Percentiles rank a stretch among this genome's conserved stretches.
Evolutionary conservation across 2,888 invertebrate species (phyloP).

Genomic region (Steinernema scapterisci): DNA sequence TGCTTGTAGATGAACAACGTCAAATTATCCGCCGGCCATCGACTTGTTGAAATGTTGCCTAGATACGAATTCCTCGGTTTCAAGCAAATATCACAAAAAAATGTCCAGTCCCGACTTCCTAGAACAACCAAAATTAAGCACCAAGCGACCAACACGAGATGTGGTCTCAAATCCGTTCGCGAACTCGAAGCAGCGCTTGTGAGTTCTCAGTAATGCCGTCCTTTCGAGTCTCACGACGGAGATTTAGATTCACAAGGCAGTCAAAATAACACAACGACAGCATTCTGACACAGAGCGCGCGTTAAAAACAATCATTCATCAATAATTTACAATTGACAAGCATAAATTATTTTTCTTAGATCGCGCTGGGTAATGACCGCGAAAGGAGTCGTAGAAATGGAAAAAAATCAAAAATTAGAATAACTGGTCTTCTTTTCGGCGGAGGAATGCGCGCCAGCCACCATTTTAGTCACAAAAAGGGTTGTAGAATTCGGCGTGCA

Average conservation of each 20-base stretch:
- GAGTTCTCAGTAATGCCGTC: too few relatives aligned
- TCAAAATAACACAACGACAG: neutral
- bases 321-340: constrained; percentile 7
- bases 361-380: neutral
- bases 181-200: too few relatives aligned
- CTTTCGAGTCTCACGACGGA: too few relatives aligned
- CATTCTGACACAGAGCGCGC: neutral
- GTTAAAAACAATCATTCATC: constrained; percentile 23
- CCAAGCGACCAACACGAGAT: too few relatives aligned
- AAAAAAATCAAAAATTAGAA: neutral
- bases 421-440: too few relatives aligned
- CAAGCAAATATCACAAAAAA: too few relatives aligned
- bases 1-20: neutral
- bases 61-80: too few relatives aligned
- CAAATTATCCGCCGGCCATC: constrained; percentile 13
- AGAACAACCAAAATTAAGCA: too few relatives aligned
- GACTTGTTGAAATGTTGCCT: neutral
- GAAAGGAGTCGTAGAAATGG: neutral
- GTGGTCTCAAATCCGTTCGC: too few relatives aligned
- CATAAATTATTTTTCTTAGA: neutral
- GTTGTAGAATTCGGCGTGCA: neutral
- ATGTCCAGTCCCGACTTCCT: too few relatives aligned
- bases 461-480: neutral
- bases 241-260: too few relatives aligned
- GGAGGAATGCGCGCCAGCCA: neutral